Evolutionary conservation across 2,888 invertebrate genomes (phyloP).

Genomic region (Leptinotarsa tumamoca): DNA sequence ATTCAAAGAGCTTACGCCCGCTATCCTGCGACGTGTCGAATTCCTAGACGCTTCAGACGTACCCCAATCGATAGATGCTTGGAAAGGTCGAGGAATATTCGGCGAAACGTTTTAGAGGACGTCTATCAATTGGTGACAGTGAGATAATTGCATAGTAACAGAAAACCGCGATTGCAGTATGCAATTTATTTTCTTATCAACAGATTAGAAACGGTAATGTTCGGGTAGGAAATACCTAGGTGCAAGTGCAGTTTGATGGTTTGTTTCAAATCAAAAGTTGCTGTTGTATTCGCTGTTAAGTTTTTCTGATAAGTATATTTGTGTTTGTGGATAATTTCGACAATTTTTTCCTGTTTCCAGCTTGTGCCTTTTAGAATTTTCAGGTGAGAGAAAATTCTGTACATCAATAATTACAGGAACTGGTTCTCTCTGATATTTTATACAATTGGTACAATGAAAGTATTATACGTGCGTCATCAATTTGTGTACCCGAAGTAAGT

Average conservation of each 20-base stretch:
- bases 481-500: no score
- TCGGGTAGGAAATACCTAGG: neutral
- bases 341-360: no score
- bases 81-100: constrained; percentile 14
- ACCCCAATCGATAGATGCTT: neutral
- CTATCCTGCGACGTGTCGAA: neutral
- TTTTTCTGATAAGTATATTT: neutral
- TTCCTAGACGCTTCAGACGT: neutral
- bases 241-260: constrained; percentile 13
- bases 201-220: constrained; percentile 6
- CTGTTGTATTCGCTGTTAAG: neutral
- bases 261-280: neutral
- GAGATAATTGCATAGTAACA: constrained; percentile 16
- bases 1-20: no score
- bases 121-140: neutral
- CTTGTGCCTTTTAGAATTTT: no score
- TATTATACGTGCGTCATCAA: no score
- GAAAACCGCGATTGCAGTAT: neutral
- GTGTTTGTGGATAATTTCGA: no score
- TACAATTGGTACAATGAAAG: no score
- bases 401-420: no score
- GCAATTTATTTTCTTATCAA: constrained; percentile 9
- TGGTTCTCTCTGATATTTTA: no score
- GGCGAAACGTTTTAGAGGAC: neutral
- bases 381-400: no score